These are phyloP conservation scores for Polypterus senegalus DNA, from an alignment of 2,113 vertebrate genomes.

Conservation along the genomic window DNA sequence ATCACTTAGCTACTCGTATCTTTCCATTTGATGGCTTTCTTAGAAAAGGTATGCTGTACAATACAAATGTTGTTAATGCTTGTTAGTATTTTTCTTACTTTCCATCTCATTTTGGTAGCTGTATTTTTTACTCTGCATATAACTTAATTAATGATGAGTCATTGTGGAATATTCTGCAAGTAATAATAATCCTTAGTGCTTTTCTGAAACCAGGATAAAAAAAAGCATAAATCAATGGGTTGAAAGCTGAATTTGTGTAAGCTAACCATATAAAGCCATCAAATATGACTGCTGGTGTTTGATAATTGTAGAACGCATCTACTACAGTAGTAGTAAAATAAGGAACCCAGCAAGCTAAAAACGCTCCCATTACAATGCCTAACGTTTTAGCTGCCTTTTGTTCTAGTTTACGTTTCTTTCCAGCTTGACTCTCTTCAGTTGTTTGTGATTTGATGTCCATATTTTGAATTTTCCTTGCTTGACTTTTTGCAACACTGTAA, in stretches of 20 bases:
- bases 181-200: slow-evolving; percentile 3
- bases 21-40: no score
- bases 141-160: slow-evolving; percentile 5
- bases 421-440: not conserved
- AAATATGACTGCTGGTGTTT: not conserved
- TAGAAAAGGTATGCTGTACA: no score
- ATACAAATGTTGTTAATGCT: no score
- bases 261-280: slow-evolving; percentile 6
- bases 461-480: not conserved
- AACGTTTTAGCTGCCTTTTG: slow-evolving; percentile 8
- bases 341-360: slow-evolving; percentile 7
- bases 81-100: no score
- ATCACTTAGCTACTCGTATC: no score
- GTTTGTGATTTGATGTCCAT: not conserved
- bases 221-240: slow-evolving; percentile 9
- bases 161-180: not conserved
- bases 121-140: not conserved
- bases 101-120: no score
- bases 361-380: slow-evolving; percentile 9
- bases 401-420: not conserved
- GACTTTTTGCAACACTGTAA: slow-evolving; percentile 4
- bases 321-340: slow-evolving; percentile 3
- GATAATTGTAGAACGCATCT: slow-evolving; percentile 9
- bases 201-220: slow-evolving; percentile 7
- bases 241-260: slow-evolving; percentile 13